Evolutionary conservation across 2,888 invertebrate genomes (phyloP).

Genomic region (Zygogramma bicolorata): DNA sequence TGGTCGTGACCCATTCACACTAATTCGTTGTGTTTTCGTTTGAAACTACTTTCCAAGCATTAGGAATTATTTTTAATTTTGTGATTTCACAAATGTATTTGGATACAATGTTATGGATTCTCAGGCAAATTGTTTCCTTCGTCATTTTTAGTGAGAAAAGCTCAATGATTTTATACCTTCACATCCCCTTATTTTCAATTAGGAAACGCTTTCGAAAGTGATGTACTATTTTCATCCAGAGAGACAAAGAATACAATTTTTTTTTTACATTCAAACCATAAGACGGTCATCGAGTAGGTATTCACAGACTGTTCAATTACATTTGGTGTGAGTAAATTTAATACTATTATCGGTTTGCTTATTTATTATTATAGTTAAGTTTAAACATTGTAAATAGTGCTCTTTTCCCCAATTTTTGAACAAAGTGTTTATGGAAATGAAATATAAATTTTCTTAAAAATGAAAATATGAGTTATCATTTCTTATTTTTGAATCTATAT

Average conservation of each 20-base stretch:
- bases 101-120: too few relatives aligned
- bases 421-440: conserved; percentile 28
- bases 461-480: conserved; percentile 24
- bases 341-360: conserved; percentile 29
- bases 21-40: too few relatives aligned
- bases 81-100: too few relatives aligned
- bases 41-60: too few relatives aligned
- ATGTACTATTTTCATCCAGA: too few relatives aligned
- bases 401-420: conserved; percentile 31
- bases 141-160: too few relatives aligned
- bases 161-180: too few relatives aligned
- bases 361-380: conserved; percentile 36
- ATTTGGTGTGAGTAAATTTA: conserved; percentile 22
- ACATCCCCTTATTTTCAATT: neutral
- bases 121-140: too few relatives aligned
- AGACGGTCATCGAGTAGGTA: neutral
- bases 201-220: too few relatives aligned
- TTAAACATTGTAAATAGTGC: conserved; percentile 36
- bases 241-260: neutral
- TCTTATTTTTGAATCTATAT: neutral
- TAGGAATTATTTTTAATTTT: too few relatives aligned
- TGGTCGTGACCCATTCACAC: too few relatives aligned
- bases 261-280: neutral
- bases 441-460: conserved; percentile 37
- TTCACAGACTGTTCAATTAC: neutral